Evolutionary conservation across 2,888 invertebrate genomes (phyloP), one percentile per base, ranked within the genome.

Genomic region (Priapulus caudatus): DNA sequence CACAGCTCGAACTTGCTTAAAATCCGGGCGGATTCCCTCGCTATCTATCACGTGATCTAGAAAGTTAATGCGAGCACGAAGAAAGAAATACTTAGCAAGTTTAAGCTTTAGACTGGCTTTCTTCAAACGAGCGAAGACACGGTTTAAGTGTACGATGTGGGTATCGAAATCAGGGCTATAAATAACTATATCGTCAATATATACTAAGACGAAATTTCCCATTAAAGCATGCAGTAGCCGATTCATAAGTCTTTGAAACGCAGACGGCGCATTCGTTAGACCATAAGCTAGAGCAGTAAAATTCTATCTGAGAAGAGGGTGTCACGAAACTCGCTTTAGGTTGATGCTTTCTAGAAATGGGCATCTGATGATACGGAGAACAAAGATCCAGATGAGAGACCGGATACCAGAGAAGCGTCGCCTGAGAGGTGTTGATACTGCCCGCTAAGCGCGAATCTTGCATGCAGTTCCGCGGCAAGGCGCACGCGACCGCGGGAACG

Each of bases 221-320:
- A 33, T 10, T 10, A 10, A 10, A 33, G 33, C 33, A 10, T n/a
- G n/a, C n/a, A 10, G 24, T 1, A 58, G 21, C 1, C 2, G 19
- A 33, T 58, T 56, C 4, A 59, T 45, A 15, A 59, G 47, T 1
- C 59, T 44, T 22, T 58, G 56, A 46, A 59, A 61, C 1, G 56
- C 56, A 2, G 55, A 55, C 5, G 56, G 52, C 4, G 55, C 47
- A 33, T 56, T 58, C 51, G 56, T 56, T 55, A 61, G 55, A 3
- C 59, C 60, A 48, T 60, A 59, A 10, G 55, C 56, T 55, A 60
- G n/a, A n/a, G n/a, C n/a, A n/a, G n/a, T n/a, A n/a, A n/a, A n/a
- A n/a, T n/a, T n/a, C n/a, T n/a, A n/a, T n/a, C n/a, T n/a, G n/a
- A n/a, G n/a, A n/a, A n/a, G n/a, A n/a, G n/a, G n/a, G n/a, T n/a